Percentiles rank a stretch among this genome's conserved stretches.
Evolutionary conservation across 1,140 invertebrate species (phyloP).

Genomic region (Drosophila setifemur): DNA sequence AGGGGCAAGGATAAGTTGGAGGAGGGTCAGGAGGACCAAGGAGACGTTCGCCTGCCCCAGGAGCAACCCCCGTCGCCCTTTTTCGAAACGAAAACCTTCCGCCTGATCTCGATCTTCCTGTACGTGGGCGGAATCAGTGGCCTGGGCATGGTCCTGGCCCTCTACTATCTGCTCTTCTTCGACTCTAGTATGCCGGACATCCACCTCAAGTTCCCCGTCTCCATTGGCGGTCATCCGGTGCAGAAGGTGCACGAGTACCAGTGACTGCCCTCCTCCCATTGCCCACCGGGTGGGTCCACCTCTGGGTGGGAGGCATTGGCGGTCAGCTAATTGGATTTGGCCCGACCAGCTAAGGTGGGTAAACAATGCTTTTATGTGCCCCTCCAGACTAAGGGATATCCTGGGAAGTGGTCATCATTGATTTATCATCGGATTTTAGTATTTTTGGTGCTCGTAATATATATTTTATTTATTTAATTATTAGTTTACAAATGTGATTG

Average conservation of each 20-base stretch:
- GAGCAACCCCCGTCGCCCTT: constrained; percentile 50
- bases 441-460: no score
- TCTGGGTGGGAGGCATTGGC: background rate
- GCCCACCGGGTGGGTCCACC: background rate
- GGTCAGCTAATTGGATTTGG: constrained; percentile 54
- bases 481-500: no score
- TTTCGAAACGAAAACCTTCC: constrained; percentile 73
- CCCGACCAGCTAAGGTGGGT: constrained; percentile 1
- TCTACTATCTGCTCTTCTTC: constrained; percentile 74
- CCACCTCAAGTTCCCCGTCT: constrained; percentile 74
- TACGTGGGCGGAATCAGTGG: constrained; percentile 77
- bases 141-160: constrained; percentile 65
- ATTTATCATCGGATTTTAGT: no score
- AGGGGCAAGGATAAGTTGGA: background rate
- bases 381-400: background rate
- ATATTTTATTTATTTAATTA: no score
- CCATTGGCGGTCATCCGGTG: constrained; percentile 71
- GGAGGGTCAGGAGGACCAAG: constrained; percentile 9
- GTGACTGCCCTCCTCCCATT: constrained; percentile 4
- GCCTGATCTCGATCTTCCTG: constrained; percentile 61
- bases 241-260: constrained; percentile 77
- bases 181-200: constrained; percentile 79
- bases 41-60: constrained; percentile 59
- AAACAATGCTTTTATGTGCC: background rate
- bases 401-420: background rate